Conservation (phyloP, 2,888 invertebrate genomes). For the Pseudococcus viburni region DNA sequence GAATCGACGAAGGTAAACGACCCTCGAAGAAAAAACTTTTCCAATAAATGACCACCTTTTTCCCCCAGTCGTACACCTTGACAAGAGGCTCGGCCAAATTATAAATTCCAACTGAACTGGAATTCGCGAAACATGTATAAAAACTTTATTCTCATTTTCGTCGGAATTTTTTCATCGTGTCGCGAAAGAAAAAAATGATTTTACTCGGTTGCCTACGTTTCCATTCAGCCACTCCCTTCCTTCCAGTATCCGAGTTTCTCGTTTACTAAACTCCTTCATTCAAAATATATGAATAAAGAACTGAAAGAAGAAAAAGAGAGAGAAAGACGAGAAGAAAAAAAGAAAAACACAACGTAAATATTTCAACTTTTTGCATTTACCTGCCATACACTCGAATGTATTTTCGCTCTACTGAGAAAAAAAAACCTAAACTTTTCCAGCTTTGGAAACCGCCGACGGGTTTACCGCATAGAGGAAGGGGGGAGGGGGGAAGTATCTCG, state of each 20-base stretch:
- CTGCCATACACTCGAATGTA: not conserved
- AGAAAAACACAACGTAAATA: not conserved
- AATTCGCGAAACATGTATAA: not conserved
- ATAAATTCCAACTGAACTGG: too few species aligned
- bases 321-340: not conserved
- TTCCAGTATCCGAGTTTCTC: not conserved
- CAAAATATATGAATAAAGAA: too few species aligned
- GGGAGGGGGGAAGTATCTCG: too few species aligned
- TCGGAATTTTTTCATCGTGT: not conserved
- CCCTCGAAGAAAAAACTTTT: too few species aligned
- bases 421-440: not conserved
- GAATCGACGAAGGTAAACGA: too few species aligned
- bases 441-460: not conserved
- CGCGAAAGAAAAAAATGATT: not conserved
- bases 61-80: too few species aligned
- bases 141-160: not conserved
- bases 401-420: not conserved
- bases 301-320: not conserved
- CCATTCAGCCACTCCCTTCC: not conserved
- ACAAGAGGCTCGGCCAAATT: too few species aligned
- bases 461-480: not conserved
- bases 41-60: too few species aligned
- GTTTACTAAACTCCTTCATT: not conserved
- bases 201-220: not conserved
- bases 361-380: constrained; percentile 1